Conservation (phyloP, 2,888 invertebrate genomes). For the Arctia plantaginis region DNA sequence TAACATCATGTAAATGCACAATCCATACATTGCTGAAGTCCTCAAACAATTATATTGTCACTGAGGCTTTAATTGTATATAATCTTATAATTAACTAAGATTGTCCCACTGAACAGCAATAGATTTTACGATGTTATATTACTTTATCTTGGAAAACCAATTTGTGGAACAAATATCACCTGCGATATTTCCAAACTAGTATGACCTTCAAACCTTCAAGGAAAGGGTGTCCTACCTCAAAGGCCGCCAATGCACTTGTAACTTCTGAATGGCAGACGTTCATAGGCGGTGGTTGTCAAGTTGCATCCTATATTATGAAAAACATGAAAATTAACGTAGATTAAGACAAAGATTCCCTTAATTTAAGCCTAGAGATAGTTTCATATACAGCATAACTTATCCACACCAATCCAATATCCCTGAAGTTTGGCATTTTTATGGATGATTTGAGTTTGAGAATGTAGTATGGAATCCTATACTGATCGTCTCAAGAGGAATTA, state of each 20-base stretch:
- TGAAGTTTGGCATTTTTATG: background rate
- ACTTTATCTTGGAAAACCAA: too few species aligned
- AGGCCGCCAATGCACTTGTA: too few species aligned
- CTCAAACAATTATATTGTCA: background rate
- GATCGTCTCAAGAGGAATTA: background rate
- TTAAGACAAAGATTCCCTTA: background rate
- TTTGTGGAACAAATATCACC: too few species aligned
- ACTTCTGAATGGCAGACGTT: too few species aligned
- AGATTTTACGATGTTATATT: background rate
- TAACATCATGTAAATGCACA: too few species aligned
- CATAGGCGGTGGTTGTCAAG: too few species aligned
- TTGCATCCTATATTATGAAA: too few species aligned
- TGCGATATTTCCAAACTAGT: too few species aligned
- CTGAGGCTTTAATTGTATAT: background rate
- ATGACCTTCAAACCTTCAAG: too few species aligned
- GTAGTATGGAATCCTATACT: background rate
- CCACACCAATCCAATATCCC: background rate
- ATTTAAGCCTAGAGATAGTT: background rate
- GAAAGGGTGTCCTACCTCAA: too few species aligned
- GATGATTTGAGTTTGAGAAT: background rate
- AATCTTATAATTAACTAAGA: background rate
- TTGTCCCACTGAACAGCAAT: background rate
- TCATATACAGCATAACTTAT: background rate
- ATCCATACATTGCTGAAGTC: background rate
- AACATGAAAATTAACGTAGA: background rate